These are phyloP conservation scores for Tangara arthus DNA, from an alignment of 2,797 vertebrate genomes.

Conservation along the genomic window DNA sequence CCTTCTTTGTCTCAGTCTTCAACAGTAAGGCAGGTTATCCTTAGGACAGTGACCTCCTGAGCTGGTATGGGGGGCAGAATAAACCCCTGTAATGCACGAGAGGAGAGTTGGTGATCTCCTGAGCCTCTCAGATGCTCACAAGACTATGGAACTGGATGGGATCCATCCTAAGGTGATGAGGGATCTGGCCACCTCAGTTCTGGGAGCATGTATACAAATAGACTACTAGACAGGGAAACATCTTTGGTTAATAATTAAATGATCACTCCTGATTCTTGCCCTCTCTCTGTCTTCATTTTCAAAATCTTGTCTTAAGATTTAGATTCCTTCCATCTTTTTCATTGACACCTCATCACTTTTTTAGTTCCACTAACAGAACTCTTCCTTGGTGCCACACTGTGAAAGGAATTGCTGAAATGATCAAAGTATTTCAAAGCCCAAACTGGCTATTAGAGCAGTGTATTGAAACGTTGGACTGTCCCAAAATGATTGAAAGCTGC, in stretches of 20 bases:
- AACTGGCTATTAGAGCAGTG: fast-evolving
- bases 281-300: background rate
- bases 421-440: background rate
- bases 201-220: background rate
- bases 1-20: background rate
- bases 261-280: background rate
- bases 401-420: background rate
- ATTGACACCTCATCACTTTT: background rate
- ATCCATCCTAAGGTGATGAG: background rate
- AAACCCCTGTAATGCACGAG: background rate
- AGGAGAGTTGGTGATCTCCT: background rate
- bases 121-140: background rate
- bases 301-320: background rate
- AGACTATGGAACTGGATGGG: background rate
- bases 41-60: background rate
- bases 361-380: background rate
- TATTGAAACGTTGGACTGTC: background rate
- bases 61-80: background rate
- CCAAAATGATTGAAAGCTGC: background rate
- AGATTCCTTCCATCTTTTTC: background rate
- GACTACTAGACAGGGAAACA: background rate
- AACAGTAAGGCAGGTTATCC: background rate
- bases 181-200: background rate
- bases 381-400: background rate
- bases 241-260: background rate